Conservation (phyloP, 2,797 vertebrate genomes). For the Argya squamiceps region DNA sequence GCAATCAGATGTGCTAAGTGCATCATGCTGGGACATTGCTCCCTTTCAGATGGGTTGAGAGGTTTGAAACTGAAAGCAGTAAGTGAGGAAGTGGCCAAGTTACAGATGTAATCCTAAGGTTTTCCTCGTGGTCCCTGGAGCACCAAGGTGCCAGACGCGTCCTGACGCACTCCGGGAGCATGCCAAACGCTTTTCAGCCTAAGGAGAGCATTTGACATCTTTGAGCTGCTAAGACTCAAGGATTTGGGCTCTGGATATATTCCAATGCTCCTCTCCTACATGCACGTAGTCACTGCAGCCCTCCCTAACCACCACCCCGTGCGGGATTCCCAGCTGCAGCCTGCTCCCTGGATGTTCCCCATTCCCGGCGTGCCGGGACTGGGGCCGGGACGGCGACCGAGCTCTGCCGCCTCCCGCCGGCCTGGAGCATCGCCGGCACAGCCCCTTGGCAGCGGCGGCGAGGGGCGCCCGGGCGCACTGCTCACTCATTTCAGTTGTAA, state of each 20-base stretch:
- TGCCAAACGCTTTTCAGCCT: not conserved
- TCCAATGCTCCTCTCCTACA: not conserved
- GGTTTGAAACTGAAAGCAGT: not conserved
- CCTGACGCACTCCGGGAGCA: not conserved
- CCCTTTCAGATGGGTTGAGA: not conserved
- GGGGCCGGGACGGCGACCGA: accelerated
- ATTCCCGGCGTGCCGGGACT: accelerated
- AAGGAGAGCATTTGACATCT: not conserved
- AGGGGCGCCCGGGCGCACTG: accelerated
- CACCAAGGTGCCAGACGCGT: not conserved
- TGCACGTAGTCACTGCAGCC: not conserved
- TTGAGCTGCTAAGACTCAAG: not conserved
- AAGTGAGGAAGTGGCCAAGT: not conserved
- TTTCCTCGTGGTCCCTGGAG: not conserved
- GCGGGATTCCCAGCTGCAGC: not conserved
- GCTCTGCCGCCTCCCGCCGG: not conserved
- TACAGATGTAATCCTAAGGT: not conserved
- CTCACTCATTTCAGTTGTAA: accelerated
- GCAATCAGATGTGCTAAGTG: conserved; percentile 54
- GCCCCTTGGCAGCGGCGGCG: accelerated
- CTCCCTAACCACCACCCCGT: accelerated
- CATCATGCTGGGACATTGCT: not conserved
- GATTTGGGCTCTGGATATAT: not conserved
- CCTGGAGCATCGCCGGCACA: not conserved
- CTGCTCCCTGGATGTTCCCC: accelerated